Evolutionary conservation across 2,113 vertebrate species (phyloP).

Genomic region (Limanda limanda): DNA sequence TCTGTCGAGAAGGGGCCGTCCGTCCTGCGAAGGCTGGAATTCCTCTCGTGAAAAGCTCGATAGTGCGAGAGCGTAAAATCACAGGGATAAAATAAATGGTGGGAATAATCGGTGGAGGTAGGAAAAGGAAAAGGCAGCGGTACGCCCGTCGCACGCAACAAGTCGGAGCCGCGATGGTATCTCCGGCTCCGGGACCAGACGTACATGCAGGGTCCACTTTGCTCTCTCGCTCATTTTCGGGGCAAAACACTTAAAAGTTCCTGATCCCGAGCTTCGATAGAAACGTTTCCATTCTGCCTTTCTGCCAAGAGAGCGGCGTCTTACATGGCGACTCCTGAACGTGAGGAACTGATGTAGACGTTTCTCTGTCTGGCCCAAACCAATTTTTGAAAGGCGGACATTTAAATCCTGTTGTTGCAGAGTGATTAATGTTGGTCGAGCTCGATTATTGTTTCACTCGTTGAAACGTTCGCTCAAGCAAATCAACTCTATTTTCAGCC

Average conservation of each 20-base stretch:
- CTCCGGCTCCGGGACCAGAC: constrained; percentile 28
- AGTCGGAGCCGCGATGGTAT: constrained; percentile 52
- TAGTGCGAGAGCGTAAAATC: constrained; percentile 20
- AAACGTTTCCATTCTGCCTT: constrained; percentile 42
- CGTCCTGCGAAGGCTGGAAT: constrained; percentile 52
- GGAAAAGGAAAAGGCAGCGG: constrained; percentile 41
- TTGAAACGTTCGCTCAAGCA: constrained; percentile 42
- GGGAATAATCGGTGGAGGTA: constrained; percentile 44
- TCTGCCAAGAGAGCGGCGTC: constrained; percentile 32
- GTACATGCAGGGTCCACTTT: constrained; percentile 35
- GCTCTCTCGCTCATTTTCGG: constrained; percentile 32
- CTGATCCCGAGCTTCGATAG: constrained; percentile 68
- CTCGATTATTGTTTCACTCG: constrained; percentile 53
- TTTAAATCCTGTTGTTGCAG: constrained; percentile 65
- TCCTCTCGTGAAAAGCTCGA: constrained; percentile 54
- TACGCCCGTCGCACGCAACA: constrained; percentile 27
- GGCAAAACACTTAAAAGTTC: constrained; percentile 54
- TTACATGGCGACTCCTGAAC: constrained; percentile 49
- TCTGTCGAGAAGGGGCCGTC: constrained; percentile 64
- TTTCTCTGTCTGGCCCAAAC: constrained; percentile 71
- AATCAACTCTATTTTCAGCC: constrained; percentile 64
- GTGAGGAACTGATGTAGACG: constrained; percentile 77
- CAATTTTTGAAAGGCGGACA: constrained; percentile 53
- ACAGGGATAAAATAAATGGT: constrained; percentile 59
- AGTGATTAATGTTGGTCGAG: constrained; percentile 52